Evolutionary conservation across 2,888 invertebrate genomes (phyloP), one percentile per base, ranked within the genome.

Genomic region (Drosophila picticornis): DNA sequence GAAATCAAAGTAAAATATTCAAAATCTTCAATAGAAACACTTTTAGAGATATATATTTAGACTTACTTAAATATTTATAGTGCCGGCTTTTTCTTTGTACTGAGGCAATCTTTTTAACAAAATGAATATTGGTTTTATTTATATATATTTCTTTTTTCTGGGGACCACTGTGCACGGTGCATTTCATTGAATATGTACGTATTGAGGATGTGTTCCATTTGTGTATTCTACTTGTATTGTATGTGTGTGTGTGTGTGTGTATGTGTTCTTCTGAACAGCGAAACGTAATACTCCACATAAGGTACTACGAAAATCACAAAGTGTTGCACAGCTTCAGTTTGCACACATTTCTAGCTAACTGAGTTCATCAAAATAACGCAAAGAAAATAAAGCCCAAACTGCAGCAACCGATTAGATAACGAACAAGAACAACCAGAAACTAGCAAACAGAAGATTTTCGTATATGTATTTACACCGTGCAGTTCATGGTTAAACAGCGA

Each of bases 391-490:
- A 48, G 50, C 22, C 25, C 29, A 29, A 75, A 55, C 50, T 29
- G 27, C 34, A 63, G 38, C 16, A 51, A 69, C 13, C 50, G 48
- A 51, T 36, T 51, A 50, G 22, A 53, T n/a, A 7, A 50, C 50
- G 19, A 66, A 55, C 27, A 55, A 50, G 13, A 68, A 69, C 50
- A 63, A 56, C 34, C 40, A 40, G 32, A 52, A 51, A 48, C 25
- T 34, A 46, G 48, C 22, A 46, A 25, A 61, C 56, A 38, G 57
- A 52, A 36, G 63, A 61, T 80, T 85, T 82, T 79, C 65, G 80
- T 80, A 80, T 62, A 75, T 77, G 72, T 85, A 74, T 82, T 79
- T 84, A 82, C 73, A 83, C 31, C 6, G 27, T 43, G n/a, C 51
- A 40, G 48, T 63, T 64, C 22, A 55, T 43, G 51, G 56, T 36